A percentile compares a stretch with the other conserved stretches of the same genome.
Conservation (phyloP, 2,888 invertebrate genomes). For the Gymnosoma rotundatum region DNA sequence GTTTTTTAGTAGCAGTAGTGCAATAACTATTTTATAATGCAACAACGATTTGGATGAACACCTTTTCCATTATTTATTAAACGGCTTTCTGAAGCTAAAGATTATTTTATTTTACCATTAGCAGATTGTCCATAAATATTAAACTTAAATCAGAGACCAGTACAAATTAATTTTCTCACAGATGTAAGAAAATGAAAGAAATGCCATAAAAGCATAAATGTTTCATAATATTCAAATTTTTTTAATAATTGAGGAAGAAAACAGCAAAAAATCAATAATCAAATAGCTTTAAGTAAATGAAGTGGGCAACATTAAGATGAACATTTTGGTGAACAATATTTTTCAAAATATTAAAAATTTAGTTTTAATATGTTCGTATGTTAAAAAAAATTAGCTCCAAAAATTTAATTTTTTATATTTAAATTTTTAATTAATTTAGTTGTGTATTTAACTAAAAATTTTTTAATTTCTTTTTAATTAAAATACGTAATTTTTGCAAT, state of each 20-base stretch:
- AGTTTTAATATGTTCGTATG: too few relatives aligned
- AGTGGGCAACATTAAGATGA: not conserved
- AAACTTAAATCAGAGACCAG: constrained; percentile 5
- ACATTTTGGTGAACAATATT: not conserved
- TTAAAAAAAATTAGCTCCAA: too few relatives aligned
- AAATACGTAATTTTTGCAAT: too few relatives aligned
- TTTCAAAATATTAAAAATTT: too few relatives aligned
- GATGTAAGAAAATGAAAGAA: not conserved
- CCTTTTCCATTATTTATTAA: constrained; percentile 35
- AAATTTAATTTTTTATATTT: too few relatives aligned
- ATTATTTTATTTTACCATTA: constrained; percentile 3
- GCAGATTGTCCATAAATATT: constrained; percentile 11
- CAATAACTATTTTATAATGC: constrained; percentile 19
- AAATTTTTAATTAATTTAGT: too few relatives aligned
- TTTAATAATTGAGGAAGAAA: constrained; percentile 40
- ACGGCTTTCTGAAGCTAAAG: constrained; percentile 25
- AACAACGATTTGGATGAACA: constrained; percentile 16
- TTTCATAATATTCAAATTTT: constrained; percentile 51
- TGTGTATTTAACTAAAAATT: too few relatives aligned
- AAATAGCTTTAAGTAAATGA: not conserved
- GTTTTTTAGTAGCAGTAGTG: not conserved
- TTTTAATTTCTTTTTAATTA: too few relatives aligned
- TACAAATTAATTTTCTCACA: constrained; percentile 48
- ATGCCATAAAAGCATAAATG: constrained; percentile 39
- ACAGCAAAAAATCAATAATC: not conserved